phyloP scores from a whole-genome alignment of 1,140 invertebrate genomes.

The Euschistus heros region DNA sequence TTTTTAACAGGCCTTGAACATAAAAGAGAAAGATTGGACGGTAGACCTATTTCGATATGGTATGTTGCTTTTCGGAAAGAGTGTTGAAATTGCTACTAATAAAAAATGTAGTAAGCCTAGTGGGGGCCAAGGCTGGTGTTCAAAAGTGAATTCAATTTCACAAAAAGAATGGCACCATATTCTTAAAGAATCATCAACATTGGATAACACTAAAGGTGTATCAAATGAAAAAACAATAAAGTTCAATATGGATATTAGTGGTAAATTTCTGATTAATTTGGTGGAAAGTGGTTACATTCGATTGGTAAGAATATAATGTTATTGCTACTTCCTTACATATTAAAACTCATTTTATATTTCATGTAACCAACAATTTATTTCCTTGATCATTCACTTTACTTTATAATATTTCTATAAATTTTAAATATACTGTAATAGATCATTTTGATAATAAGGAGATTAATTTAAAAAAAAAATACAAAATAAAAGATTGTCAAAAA shows the following conservation, averaged over 20 bases:
- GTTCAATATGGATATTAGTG: background rate
- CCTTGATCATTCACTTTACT: background rate
- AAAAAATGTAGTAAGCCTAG: background rate
- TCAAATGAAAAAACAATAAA: background rate
- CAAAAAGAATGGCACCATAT: constrained; percentile 1
- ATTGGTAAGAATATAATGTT: background rate
- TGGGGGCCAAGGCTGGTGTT: background rate
- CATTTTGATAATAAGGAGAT: background rate
- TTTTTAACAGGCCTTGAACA: background rate
- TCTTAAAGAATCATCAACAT: background rate
- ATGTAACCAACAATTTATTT: background rate
- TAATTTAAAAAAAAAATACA: no score
- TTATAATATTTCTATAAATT: background rate
- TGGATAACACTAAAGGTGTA: background rate
- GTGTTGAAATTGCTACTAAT: background rate
- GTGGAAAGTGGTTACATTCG: background rate
- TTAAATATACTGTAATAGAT: background rate
- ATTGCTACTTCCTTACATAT: no score
- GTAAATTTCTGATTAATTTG: constrained; percentile 1
- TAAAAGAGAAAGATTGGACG: constrained; percentile 9
- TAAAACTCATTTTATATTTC: background rate
- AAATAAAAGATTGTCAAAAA: no score
- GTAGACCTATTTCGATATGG: constrained; percentile 3
- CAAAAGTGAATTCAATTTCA: background rate
- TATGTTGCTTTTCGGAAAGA: background rate